These are phyloP conservation scores for Malurus cyaneus DNA, from an alignment of 2,113 vertebrate genomes.

Conservation along the genomic window DNA sequence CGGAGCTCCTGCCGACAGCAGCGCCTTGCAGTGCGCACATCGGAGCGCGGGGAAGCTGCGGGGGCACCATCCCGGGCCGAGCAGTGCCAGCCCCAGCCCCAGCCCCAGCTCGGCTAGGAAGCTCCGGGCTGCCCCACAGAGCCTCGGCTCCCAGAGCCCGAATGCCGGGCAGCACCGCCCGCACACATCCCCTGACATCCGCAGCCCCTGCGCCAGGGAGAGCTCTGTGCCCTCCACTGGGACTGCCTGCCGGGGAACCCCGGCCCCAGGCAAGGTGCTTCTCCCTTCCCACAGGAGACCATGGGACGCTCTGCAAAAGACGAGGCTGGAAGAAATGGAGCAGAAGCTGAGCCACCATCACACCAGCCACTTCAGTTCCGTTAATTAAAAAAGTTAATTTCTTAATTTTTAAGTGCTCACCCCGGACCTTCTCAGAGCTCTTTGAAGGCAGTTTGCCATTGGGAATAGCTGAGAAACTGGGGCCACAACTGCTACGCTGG, in stretches of 20 bases:
- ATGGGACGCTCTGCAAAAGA: not conserved
- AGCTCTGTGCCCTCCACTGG: not conserved
- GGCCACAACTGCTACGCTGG: not conserved
- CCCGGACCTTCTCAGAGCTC: not conserved
- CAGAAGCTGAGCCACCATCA: not conserved
- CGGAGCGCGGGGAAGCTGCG: not conserved
- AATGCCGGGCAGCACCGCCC: not conserved
- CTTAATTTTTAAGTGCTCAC: constrained; percentile 39
- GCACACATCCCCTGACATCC: fast-evolving
- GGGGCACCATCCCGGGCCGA: not conserved
- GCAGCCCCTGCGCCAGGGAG: fast-evolving
- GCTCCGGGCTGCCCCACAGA: not conserved
- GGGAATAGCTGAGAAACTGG: not conserved
- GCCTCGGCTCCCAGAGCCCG: not conserved
- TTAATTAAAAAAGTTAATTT: constrained; percentile 56
- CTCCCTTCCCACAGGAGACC: not conserved
- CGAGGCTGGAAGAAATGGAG: not conserved
- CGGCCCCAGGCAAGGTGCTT: not conserved
- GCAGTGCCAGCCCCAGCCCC: not conserved
- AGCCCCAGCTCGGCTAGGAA: not conserved
- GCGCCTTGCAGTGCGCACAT: not conserved
- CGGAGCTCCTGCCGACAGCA: not conserved
- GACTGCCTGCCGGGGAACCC: fast-evolving
- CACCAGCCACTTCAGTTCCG: not conserved
- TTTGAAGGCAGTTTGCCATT: not conserved